A percentile compares a stretch with the other conserved stretches of the same genome.
Evolutionary conservation across 2,888 invertebrate genomes (phyloP).

Genomic region (Drosophila koepferae): DNA sequence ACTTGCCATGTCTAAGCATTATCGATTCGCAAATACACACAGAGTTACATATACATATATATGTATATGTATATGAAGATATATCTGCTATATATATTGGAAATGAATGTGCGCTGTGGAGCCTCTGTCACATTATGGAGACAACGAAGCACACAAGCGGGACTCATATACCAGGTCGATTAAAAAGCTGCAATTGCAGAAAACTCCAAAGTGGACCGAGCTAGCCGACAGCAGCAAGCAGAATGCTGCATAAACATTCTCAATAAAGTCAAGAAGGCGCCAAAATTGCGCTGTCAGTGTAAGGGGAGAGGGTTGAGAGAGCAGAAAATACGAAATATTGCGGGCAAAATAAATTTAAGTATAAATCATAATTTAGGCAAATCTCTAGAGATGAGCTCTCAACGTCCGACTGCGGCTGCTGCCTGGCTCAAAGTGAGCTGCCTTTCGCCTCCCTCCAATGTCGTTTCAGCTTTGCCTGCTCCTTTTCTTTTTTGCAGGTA

Average conservation of each 20-base stretch:
- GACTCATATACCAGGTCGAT: conserved; percentile 67
- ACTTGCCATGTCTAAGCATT: conserved; percentile 53
- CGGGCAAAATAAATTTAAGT: conserved; percentile 56
- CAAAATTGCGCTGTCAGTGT: conserved; percentile 58
- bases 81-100: conserved; percentile 16
- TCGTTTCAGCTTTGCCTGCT: background rate
- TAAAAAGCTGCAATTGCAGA: conserved; percentile 42
- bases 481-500: conserved; percentile 40
- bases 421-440: conserved; percentile 8
- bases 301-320: conserved; percentile 2
- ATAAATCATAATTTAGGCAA: conserved; percentile 80
- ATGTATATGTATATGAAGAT: conserved; percentile 4
- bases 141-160: conserved; percentile 73
- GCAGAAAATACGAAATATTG: conserved; percentile 25
- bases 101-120: conserved; percentile 63
- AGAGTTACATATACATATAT: background rate
- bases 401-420: conserved; percentile 46
- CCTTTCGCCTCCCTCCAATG: background rate
- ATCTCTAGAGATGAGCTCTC: conserved; percentile 78
- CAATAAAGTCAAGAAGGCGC: conserved; percentile 21
- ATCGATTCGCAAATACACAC: conserved; percentile 57
- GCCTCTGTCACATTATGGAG: conserved; percentile 72
- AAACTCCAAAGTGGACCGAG: conserved; percentile 10
- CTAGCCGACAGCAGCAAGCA: conserved; percentile 28
- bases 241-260: conserved; percentile 37